Evolutionary conservation across 1,140 invertebrate genomes (phyloP).

Genomic region (Sycobia sp.): DNA sequence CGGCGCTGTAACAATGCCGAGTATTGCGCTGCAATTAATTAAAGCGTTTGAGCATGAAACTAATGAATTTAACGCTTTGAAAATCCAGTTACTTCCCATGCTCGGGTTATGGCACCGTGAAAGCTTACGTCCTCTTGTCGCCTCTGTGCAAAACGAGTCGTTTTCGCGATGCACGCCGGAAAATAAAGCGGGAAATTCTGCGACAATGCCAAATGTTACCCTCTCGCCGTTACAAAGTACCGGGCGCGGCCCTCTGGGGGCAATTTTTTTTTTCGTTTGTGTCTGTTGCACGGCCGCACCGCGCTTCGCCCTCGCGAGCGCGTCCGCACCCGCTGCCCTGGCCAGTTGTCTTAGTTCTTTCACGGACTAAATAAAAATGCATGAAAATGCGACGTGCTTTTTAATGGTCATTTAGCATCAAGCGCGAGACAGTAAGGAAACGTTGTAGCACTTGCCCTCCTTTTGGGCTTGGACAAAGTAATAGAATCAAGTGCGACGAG

Average conservation of each 20-base stretch:
- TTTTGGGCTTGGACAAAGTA: no score
- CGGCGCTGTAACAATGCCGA: no score
- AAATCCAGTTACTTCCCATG: background rate
- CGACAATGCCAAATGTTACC: conserved; percentile 11
- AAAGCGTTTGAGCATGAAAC: no score
- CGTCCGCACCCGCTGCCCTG: background rate
- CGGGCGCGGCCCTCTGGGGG: conserved; percentile 3
- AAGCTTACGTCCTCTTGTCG: no score
- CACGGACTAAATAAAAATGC: background rate
- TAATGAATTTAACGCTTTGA: background rate
- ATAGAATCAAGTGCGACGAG: no score
- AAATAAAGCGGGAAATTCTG: conserved; percentile 4
- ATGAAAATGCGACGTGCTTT: background rate
- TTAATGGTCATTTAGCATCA: background rate
- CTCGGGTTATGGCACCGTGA: background rate
- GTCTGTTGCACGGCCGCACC: no score
- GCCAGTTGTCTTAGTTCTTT: background rate
- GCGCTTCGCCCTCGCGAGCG: no score
- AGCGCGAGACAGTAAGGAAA: background rate
- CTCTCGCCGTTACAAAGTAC: conserved; percentile 5
- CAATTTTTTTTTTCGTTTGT: no score
- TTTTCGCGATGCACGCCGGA: background rate
- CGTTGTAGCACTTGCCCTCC: background rate
- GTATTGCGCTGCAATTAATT: no score
- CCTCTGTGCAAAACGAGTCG: no score